Base-by-base conservation (phyloP, 2,888 invertebrate species). In the Metacarcinus magister region DNA sequence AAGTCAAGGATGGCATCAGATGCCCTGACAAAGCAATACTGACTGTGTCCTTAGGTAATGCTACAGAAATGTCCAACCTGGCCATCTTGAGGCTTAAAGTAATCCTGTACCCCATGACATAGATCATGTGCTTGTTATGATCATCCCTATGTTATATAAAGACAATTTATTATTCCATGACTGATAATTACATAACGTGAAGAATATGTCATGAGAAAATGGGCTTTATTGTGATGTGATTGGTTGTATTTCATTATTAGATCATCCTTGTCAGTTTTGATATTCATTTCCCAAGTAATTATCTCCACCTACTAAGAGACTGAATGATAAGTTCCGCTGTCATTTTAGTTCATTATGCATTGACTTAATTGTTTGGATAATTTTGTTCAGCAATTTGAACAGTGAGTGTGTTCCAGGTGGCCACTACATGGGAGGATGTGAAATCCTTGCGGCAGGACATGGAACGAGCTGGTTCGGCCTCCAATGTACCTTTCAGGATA, bases 361-460 rank as follows among this genome's bases (percentile, higher is more conserved):
- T 28, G 4, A 75, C 28, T 28, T 75, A n/a, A 28, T 75, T 75
- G 28, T 75, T 28, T n/a, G 0, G n/a, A 28, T 0, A n/a, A 28
- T 75, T n/a, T 28, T 28, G 4, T 75, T 75, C 75, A 75, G 75
- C 75, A 75, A n/a, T 75, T 28, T 75, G 8, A 75, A 75, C 0
- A 5, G 28, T 75, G 75, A 7, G 4, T 75, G 28, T 89, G 94
- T 97, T 97, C 0, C 97, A 98, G 98, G 98, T 99, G 75, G 99
- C 99, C 0, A 99, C 99, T 97, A 99, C 99, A 0, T 99, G 99
- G 99, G 99, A 99, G 97, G 99, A 99, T 97, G 99, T 99, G 10
- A 99, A 99, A 97, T 98, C 98, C 2, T 98, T 99, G 0, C 98
- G 99, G n/a, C 98, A 98, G 44, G 99, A 99, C 97, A 99, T 99